Evolutionary conservation across 2,113 vertebrate genomes (phyloP).

Genomic region (Tachysurus vachellii): DNA sequence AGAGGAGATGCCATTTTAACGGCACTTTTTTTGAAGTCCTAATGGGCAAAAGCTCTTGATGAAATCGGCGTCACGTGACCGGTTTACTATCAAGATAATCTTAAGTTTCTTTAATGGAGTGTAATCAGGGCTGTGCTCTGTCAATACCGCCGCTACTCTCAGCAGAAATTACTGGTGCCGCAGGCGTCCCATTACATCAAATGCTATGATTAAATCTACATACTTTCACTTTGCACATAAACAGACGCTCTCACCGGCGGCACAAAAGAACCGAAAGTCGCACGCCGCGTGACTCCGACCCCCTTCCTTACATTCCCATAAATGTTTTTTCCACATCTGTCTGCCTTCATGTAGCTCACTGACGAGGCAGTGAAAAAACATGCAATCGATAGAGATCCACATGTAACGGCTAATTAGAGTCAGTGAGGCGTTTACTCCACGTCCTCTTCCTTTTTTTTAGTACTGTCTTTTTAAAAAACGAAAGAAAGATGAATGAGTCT

Average conservation of each 20-base stretch:
- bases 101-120: conserved; percentile 53
- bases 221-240: conserved; percentile 41
- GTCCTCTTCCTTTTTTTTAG: not conserved
- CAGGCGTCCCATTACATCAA: conserved; percentile 50
- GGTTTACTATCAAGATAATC: conserved; percentile 48
- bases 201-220: conserved; percentile 50
- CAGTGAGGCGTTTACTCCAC: not conserved
- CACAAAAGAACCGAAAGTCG: conserved; percentile 24
- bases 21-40: conserved; percentile 49
- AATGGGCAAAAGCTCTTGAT: conserved; percentile 40
- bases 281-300: not conserved
- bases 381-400: not conserved
- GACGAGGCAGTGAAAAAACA: not conserved
- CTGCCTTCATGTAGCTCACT: not conserved
- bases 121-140: conserved; percentile 44
- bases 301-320: not conserved
- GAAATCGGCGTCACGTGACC: conserved; percentile 53
- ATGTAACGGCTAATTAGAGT: not conserved
- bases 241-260: conserved; percentile 34
- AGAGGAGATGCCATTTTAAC: conserved; percentile 41
- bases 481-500: not conserved
- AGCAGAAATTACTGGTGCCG: conserved; percentile 48
- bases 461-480: not conserved
- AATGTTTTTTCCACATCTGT: conserved; percentile 3
- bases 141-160: conserved; percentile 43